Evolutionary conservation across 2,888 invertebrate genomes (phyloP), one percentile per base, ranked within the genome.

Genomic region (Acleris emargana): DNA sequence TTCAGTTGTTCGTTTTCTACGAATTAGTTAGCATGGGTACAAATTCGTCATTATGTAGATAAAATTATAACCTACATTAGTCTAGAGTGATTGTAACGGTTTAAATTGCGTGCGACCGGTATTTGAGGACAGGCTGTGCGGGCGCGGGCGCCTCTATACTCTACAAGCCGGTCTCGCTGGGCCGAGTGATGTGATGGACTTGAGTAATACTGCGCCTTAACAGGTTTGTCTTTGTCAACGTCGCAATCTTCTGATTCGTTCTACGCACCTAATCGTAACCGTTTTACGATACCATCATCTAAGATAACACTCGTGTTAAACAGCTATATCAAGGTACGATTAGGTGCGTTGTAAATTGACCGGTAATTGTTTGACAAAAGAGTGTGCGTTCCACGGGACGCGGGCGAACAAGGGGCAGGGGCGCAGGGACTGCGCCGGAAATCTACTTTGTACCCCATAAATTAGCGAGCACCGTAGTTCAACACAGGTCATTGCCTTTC

Each of bases 331-430:
- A 70, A 68, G 50, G 66, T 43, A 63, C 67, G 74, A 80, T 86
- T 81, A 82, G 80, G 84, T 79, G 76, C 70, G 73, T 71, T 77
- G 73, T 80, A 80, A 82, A 84, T 82, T 79, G 78, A 74, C 70
- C 73, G 74, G 82, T 86, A 86, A 86, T 86, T 83, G 84, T 77
- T 81, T 80, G 79, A 85, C 83, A 86, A 83, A 78, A 45, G 54
- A 43, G 60, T 66, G 60, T 55, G 50, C 49, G 28, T 18, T 51
- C 38, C 38, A 43, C 22, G n/a, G 17, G 59, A 42, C n/a, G n/a
- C 58, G 16, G n/a, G 18, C 20, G 13, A 11, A 18, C 28, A 9
- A 11, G 45, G 13, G 16, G 32, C 52, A 45, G 43, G 28, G 43
- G 62, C 38, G 58, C 52, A 51, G 60, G 63, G 64, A 64, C 68